Conservation (phyloP, 2,113 vertebrate species). For the Odontesthes bonariensis region DNA sequence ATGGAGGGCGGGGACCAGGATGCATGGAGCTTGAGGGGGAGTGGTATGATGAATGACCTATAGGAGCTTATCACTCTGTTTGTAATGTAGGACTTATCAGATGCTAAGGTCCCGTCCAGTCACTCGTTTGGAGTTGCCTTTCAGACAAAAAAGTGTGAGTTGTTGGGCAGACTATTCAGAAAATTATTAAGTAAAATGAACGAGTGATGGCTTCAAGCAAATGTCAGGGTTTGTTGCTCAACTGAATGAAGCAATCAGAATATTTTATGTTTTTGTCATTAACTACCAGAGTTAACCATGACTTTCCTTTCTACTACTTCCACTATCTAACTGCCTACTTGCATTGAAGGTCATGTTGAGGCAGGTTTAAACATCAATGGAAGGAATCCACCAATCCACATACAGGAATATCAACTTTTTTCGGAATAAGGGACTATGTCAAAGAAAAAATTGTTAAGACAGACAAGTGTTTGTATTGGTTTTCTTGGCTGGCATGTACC, state of each 20-base stretch:
- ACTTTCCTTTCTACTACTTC: background rate
- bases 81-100: constrained; percentile 65
- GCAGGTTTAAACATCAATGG: background rate
- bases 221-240: background rate
- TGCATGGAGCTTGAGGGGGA: constrained; percentile 50
- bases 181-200: constrained; percentile 23
- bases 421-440: background rate
- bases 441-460: background rate
- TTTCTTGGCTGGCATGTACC: background rate
- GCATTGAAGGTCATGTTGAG: constrained; percentile 24
- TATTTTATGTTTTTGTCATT: constrained; percentile 16
- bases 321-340: constrained; percentile 7
- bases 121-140: constrained; percentile 29
- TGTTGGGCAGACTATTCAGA: constrained; percentile 10
- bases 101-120: constrained; percentile 42
- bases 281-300: background rate
- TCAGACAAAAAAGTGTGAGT: constrained; percentile 45
- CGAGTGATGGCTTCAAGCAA: background rate
- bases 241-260: background rate
- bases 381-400: background rate
- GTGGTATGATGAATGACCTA: constrained; percentile 57
- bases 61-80: constrained; percentile 61
- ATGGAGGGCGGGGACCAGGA: constrained; percentile 59
- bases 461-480: background rate
- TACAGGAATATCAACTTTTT: background rate